Conservation (phyloP, 2,888 invertebrate species). For the Melikaiella ostensackeni region DNA sequence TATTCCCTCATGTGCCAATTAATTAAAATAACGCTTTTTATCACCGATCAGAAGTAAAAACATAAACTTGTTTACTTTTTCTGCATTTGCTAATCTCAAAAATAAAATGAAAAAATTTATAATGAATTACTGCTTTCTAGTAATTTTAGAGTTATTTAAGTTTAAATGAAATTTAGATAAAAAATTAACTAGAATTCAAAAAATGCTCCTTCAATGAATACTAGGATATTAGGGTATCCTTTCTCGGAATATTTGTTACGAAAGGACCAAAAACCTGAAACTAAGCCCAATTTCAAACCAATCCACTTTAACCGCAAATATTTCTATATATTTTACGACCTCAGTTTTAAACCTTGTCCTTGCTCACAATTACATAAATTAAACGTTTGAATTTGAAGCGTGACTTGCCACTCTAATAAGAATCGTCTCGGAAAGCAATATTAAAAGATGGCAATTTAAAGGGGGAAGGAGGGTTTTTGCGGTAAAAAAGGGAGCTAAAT, state of each 20-base stretch:
- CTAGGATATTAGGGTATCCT: neutral
- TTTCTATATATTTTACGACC: neutral
- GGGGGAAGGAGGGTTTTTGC: neutral
- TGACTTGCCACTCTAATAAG: constrained; percentile 7
- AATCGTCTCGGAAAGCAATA: neutral
- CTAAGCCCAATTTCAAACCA: neutral
- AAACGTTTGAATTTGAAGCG: neutral
- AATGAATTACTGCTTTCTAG: too few relatives aligned
- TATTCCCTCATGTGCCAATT: neutral
- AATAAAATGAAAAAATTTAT: too few relatives aligned
- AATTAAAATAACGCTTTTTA: neutral
- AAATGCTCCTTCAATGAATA: neutral
- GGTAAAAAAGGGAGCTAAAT: constrained; percentile 25
- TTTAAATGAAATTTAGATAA: neutral
- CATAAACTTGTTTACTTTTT: neutral
- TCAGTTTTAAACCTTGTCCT: neutral
- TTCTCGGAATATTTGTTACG: neutral
- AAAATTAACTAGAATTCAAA: neutral
- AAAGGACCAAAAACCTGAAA: neutral
- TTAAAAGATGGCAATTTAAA: constrained; percentile 30
- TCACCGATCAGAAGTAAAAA: neutral
- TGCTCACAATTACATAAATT: constrained; percentile 30
- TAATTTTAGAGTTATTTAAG: neutral
- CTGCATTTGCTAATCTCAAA: neutral
- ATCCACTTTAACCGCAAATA: constrained; percentile 1